These are phyloP conservation scores for Ursus arctos DNA, from an alignment of 2,113 vertebrate genomes.

Conservation along the genomic window DNA sequence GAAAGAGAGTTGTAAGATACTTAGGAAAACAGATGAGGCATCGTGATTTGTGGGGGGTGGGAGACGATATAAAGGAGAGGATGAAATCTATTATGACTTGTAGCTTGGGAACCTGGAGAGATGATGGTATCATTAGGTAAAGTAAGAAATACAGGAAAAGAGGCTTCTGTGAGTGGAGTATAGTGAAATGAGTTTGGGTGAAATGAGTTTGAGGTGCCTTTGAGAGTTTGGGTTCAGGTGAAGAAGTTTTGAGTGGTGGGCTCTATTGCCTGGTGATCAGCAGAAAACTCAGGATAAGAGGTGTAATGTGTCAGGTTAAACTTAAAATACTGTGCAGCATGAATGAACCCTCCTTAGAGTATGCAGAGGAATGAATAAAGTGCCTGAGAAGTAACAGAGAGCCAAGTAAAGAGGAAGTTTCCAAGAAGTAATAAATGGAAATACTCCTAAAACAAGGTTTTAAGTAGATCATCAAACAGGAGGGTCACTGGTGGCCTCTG, in stretches of 20 bases:
- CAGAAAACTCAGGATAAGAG: background rate
- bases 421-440: background rate
- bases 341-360: background rate
- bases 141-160: background rate
- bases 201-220: background rate
- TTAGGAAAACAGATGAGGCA: background rate
- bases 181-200: background rate
- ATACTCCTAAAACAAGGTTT: background rate
- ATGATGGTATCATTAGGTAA: background rate
- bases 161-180: background rate
- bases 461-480: background rate
- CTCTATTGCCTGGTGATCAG: background rate
- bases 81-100: background rate
- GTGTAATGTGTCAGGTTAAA: background rate
- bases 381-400: background rate
- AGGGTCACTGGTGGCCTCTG: background rate
- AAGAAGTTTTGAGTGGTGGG: background rate
- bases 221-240: background rate
- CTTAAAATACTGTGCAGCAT: background rate
- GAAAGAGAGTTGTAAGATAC: background rate
- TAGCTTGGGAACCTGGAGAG: background rate
- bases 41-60: background rate
- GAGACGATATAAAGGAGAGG: background rate
- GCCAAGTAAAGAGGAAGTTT: background rate
- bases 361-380: background rate